Percentiles rank a stretch among this genome's conserved stretches.
These are phyloP conservation scores for Pipra filicauda DNA, from an alignment of 2,113 vertebrate species.

Conservation along the genomic window DNA sequence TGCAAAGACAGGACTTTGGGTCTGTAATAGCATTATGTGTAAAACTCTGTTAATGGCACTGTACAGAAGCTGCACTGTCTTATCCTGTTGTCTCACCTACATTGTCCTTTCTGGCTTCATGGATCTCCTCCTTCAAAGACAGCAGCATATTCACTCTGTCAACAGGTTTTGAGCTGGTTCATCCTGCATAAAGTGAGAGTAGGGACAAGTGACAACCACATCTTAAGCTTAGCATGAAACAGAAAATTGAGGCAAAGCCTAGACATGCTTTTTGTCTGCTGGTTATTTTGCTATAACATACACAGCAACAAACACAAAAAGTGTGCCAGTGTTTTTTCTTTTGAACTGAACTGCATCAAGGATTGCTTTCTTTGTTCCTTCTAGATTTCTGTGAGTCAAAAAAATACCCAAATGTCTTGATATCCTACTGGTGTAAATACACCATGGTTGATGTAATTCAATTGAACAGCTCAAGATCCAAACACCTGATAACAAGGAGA, in stretches of 20 bases:
- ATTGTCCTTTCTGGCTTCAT: neutral
- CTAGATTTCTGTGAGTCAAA: neutral
- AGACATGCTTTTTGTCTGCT: neutral
- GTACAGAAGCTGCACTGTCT: neutral
- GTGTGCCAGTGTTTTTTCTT: neutral
- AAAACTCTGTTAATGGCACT: neutral
- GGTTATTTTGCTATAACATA: neutral
- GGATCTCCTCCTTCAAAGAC: neutral
- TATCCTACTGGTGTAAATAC: neutral
- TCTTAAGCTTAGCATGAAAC: neutral
- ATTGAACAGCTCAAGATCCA: neutral
- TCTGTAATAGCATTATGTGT: neutral
- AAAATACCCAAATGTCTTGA: neutral
- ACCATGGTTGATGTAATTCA: neutral
- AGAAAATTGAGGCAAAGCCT: neutral
- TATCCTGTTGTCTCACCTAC: neutral
- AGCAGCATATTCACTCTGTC: neutral
- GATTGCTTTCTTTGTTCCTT: neutral
- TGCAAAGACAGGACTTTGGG: neutral
- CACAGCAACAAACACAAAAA: neutral
- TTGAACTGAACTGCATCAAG: neutral
- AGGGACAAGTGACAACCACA: neutral
- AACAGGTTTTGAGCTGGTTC: neutral
- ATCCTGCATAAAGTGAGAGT: accelerated
- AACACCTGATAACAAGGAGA: neutral